Conservation (phyloP, 2,113 vertebrate species). For the Alouatta palliata region DNA sequence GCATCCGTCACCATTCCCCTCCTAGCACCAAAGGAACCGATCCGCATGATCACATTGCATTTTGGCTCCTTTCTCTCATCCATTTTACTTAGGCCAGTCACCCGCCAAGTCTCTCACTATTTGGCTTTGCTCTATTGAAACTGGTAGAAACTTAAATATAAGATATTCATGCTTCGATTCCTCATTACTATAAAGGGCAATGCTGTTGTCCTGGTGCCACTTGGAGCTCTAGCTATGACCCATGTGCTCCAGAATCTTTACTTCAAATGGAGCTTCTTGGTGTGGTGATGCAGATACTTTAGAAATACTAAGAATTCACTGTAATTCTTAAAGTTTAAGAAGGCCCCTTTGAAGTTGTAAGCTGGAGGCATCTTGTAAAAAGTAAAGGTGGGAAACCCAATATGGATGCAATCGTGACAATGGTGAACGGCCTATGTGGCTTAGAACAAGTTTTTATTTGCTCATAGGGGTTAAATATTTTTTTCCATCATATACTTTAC, state of each 20-base stretch:
- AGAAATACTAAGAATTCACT: not conserved
- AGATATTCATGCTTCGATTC: slow-evolving; percentile 64
- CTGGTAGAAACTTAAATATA: slow-evolving; percentile 62
- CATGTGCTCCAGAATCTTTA: not conserved
- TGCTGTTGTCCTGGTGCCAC: slow-evolving; percentile 38
- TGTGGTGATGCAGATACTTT: not conserved
- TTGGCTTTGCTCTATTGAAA: slow-evolving; percentile 57
- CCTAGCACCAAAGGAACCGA: not conserved
- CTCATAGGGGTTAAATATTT: not conserved
- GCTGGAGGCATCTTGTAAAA: not conserved
- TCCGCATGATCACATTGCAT: not conserved
- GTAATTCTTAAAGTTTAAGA: not conserved
- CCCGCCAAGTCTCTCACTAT: slow-evolving; percentile 46
- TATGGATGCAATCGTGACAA: not conserved
- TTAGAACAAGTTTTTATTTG: not conserved
- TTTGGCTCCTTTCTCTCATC: slow-evolving; percentile 54
- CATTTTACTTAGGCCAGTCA: slow-evolving; percentile 37
- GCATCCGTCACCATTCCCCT: not conserved
- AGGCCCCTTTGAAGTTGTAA: not conserved
- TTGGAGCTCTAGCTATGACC: not conserved
- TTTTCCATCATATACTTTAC: not conserved
- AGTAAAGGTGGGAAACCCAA: not conserved
- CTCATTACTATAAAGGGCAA: slow-evolving; percentile 39
- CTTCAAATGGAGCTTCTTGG: not conserved
- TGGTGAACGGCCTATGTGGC: not conserved